Conservation (phyloP, 2,113 vertebrate species). For the Stigmatopora argus region DNA sequence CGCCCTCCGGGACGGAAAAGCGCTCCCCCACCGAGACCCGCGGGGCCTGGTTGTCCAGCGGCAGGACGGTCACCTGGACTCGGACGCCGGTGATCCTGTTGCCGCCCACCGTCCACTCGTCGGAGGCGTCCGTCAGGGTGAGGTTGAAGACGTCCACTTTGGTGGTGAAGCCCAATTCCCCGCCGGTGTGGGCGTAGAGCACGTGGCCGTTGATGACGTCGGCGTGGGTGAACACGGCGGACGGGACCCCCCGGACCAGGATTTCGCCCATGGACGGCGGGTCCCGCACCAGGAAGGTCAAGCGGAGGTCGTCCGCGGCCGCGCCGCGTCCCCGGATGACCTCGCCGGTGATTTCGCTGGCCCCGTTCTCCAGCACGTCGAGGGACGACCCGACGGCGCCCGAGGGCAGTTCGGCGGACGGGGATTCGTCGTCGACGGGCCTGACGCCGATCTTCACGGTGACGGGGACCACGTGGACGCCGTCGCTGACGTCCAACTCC, state of each 20-base stretch:
- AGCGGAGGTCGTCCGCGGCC: conserved; percentile 82
- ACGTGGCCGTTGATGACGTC: conserved; percentile 87
- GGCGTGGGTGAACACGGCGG: conserved; percentile 81
- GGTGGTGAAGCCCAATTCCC: conserved; percentile 82
- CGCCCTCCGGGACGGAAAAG: conserved; percentile 80
- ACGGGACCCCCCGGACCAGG: conserved; percentile 76
- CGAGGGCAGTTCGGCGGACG: conserved; percentile 71
- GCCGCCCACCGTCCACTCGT: conserved; percentile 82
- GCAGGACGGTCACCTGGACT: conserved; percentile 87
- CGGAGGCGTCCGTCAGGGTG: conserved; percentile 83
- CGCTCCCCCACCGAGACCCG: conserved; percentile 76
- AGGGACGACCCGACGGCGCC: conserved; percentile 85
- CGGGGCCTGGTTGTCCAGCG: conserved; percentile 86
- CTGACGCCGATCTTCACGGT: conserved; percentile 79
- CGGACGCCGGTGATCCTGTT: conserved; percentile 80
- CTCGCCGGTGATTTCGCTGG: conserved; percentile 83
- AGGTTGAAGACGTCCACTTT: conserved; percentile 86
- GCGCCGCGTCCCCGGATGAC: conserved; percentile 81
- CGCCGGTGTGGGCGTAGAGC: conserved; percentile 82
- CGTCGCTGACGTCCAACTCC: conserved; percentile 86
- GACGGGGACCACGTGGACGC: conserved; percentile 85
- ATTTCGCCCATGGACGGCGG: conserved; percentile 80
- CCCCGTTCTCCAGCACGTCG: conserved; percentile 87
- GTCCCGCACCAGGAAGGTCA: conserved; percentile 87
- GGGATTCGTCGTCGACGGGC: conserved; percentile 77